phyloP scores from a whole-genome alignment of 1,140 invertebrate genomes.

The Drosophila yakuba region DNA sequence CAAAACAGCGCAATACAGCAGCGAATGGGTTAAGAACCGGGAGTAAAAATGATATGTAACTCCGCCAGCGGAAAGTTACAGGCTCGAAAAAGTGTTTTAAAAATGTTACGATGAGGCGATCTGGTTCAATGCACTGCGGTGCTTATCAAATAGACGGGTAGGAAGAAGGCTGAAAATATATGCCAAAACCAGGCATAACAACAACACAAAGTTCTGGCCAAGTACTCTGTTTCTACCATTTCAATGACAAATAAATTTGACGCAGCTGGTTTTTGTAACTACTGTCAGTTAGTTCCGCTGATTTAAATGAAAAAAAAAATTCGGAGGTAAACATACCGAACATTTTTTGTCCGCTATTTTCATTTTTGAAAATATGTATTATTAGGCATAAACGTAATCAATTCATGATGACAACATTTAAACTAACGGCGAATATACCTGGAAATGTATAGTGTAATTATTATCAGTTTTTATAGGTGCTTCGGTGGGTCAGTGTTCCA shows the following conservation, averaged over 20 bases:
- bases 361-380: neutral
- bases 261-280: neutral
- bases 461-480: too few species aligned
- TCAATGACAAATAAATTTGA: constrained; percentile 19
- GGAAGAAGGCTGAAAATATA: constrained; percentile 6
- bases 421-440: too few species aligned
- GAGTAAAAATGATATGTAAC: constrained; percentile 2
- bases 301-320: neutral
- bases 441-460: too few species aligned
- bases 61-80: constrained; percentile 19
- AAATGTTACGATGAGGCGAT: constrained; percentile 1
- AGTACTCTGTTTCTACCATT: neutral
- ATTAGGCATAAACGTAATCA: too few species aligned
- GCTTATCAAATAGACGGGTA: constrained; percentile 12
- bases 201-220: constrained; percentile 4
- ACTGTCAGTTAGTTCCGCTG: constrained; percentile 3
- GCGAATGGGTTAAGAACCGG: constrained; percentile 7
- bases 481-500: too few species aligned
- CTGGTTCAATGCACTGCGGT: constrained; percentile 19
- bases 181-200: constrained; percentile 8
- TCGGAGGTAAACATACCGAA: constrained; percentile 1
- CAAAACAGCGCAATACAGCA: constrained; percentile 8
- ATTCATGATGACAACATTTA: too few species aligned
- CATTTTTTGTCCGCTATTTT: too few species aligned
- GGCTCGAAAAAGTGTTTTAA: neutral